A percentile compares a stretch with the other conserved stretches of the same genome.
phyloP scores from a whole-genome alignment of 2,113 vertebrate species.

The Barnardius zonarius region DNA sequence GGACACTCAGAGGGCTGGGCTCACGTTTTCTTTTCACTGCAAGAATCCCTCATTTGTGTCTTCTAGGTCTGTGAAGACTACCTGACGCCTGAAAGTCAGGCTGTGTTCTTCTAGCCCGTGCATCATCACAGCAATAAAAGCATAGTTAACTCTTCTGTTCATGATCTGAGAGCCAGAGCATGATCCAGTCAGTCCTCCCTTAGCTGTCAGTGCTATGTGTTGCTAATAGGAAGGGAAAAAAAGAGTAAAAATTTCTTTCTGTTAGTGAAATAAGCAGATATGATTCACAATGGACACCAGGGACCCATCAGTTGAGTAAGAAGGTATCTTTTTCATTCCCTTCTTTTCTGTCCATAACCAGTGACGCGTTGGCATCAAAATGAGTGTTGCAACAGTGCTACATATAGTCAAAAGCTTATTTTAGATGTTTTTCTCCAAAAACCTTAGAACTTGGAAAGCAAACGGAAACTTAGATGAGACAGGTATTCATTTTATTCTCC shows the following conservation, averaged over 20 bases:
- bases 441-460: not conserved
- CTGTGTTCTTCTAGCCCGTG: not conserved
- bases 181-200: not conserved
- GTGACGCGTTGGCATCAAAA: not conserved
- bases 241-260: conserved; percentile 32
- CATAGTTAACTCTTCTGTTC: not conserved
- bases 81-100: not conserved
- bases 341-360: not conserved
- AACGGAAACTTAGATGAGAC: not conserved
- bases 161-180: not conserved
- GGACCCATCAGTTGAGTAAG: conserved; percentile 17
- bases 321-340: conserved; percentile 16
- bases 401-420: not conserved
- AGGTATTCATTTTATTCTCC: not conserved
- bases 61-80: not conserved
- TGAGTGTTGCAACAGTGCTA: not conserved
- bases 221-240: not conserved
- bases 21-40: not conserved
- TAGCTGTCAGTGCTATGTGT: not conserved
- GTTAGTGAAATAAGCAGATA: conserved; percentile 14
- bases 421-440: not conserved
- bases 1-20: not conserved
- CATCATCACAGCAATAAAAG: not conserved
- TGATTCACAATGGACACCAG: conserved; percentile 24
- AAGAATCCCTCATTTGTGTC: not conserved